phyloP scores from a whole-genome alignment of 2,888 invertebrate genomes.

The Diploptera punctata region DNA sequence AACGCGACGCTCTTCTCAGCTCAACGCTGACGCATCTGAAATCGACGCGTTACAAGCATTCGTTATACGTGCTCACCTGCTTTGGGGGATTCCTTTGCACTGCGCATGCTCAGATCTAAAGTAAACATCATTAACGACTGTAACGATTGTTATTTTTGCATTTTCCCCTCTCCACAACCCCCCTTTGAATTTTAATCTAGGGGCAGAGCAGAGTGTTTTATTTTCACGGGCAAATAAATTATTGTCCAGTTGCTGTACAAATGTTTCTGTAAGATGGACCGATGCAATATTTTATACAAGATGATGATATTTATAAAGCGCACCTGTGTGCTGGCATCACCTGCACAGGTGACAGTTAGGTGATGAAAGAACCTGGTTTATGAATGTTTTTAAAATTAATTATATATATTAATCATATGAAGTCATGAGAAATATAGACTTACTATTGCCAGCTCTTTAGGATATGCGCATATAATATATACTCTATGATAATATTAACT shows the following conservation, averaged over 20 bases:
- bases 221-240: slow-evolving; percentile 8
- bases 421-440: no score
- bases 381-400: no score
- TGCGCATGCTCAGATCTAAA: slow-evolving; percentile 19
- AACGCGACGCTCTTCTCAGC: not conserved
- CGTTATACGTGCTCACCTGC: slow-evolving; percentile 22
- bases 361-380: not conserved
- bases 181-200: not conserved
- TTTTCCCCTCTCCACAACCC: not conserved
- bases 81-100: slow-evolving; percentile 13
- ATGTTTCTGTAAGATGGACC: not conserved
- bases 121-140: slow-evolving; percentile 30
- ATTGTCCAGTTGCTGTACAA: not conserved
- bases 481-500: no score
- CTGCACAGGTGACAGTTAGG: not conserved
- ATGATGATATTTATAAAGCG: no score
- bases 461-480: no score
- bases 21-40: slow-evolving; percentile 4
- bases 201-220: not conserved
- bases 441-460: no score
- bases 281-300: not conserved
- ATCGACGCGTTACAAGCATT: not conserved
- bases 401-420: no score
- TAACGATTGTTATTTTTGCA: slow-evolving; percentile 19
- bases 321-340: not conserved